Base-by-base conservation (phyloP, 2,113 vertebrate species). In the Dendropsophus ebraccatus region DNA sequence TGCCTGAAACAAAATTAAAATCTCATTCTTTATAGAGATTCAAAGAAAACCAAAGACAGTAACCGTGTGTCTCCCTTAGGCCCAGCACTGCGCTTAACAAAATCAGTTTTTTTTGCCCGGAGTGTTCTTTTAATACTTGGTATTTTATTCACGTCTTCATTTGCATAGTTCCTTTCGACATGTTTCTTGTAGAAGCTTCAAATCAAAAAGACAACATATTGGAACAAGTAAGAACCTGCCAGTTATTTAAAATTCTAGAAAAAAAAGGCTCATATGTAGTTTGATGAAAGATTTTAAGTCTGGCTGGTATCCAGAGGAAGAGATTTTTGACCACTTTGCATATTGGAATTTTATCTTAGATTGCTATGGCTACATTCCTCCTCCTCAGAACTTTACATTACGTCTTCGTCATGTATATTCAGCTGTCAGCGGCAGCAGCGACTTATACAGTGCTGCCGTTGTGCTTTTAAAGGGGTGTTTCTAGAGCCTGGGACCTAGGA, bases 321-420 rank as follows among this genome's bases (percentile, higher is more conserved):
- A 73, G 21, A 74, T 25, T 25, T 74, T 45, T 28, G 41, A 74
- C 72, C n/a, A 49, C 19, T 73, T 73, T 73, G 70, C 72, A 74
- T 74, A 25, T 47, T 25, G 41, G 37, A 47, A 47, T 74, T 70
- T 70, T 70, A 41, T 70, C 67, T 10, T 12, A 0, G 17, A 70
- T 70, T 25, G 23, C 37, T 74, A 74, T 74, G 72, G 41, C 41
- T 25, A 74, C 72, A 25, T 74, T 47, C 41, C 23, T 17, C 41
- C 72, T 74, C 41, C 72, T 5, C 72, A 70, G 35, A 74, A 47
- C 37, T 74, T 7, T 49, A 47, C 30, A 49, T 74, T 25, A 25
- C 25, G 4, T 21, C 41, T 74, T 2, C n/a, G 41, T 11, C 41
- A 25, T 7, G 21, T 73, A 41, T 41, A 13, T 25, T 49, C 25